Evolutionary conservation across 2,888 invertebrate species (phyloP), one percentile per base, ranked within the genome.

Genomic region (Scaptomyza parva): DNA sequence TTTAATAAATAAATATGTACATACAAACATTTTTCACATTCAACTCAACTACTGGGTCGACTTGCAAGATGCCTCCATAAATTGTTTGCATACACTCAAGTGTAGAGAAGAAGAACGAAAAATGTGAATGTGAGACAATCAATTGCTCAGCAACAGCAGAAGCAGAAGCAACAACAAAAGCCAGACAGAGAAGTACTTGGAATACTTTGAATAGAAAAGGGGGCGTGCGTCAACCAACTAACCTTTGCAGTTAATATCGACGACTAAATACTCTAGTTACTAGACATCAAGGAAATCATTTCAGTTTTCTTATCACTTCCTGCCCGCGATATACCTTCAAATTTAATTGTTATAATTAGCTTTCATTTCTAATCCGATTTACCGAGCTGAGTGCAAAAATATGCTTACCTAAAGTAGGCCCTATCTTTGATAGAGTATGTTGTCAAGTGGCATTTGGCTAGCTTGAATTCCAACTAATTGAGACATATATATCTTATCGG

Each of bases 151-250:
- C 66, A 39, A 50, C 39, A 48, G 28, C 11, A n/a, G 14, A 35
- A 48, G 28, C 11, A n/a, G 14, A 35, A 14, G n/a, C 33, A 41
- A 17, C 18, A 9, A 35, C 20, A 40, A 37, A 60, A 12, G 44
- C n/a, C 30, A 7, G 40, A 20, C 6, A 26, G 17, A 44, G 20
- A 45, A 63, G 39, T 24, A 54, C 41, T 48, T 54, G n/a, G 20
- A 45, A 55, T 33, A 28, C n/a, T n/a, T n/a, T 50, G 58, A 43
- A 35, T 18, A n/a, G 35, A 41, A 70, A 65, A 41, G 33, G 52
- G 71, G 71, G 76, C 71, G 76, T 70, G 65, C 44, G 65, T 76
- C 71, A 60, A 54, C 20, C 28, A 22, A 12, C 2, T 3, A 22
- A 14, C 17, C 17, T 1, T 3, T 3, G 1, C 0, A n/a, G 18